Evolutionary conservation across 2,888 invertebrate genomes (phyloP).

Genomic region (Habrosyne pyritoides): DNA sequence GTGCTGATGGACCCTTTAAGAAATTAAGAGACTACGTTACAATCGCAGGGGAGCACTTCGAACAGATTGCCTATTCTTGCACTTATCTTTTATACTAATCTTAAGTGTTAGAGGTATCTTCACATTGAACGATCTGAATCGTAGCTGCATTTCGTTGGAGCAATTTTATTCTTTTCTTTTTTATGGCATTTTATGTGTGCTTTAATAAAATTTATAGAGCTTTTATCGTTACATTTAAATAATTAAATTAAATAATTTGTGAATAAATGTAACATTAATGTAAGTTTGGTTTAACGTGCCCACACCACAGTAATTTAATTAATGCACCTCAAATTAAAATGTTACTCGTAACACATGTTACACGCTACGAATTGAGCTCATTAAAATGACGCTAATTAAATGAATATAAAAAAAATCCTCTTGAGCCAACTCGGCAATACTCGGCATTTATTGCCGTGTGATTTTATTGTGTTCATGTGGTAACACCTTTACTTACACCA

Average conservation of each 20-base stretch:
- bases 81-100: slow-evolving; percentile 40
- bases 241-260: too few relatives aligned
- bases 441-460: neutral
- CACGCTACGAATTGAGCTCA: neutral
- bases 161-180: neutral
- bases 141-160: neutral
- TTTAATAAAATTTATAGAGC: too few relatives aligned
- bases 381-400: neutral
- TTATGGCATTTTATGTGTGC: neutral
- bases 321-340: neutral
- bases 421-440: neutral
- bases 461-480: neutral
- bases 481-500: neutral
- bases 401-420: neutral
- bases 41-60: neutral
- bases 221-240: too few relatives aligned
- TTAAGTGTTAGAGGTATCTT: slow-evolving; percentile 17
- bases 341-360: neutral
- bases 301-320: too few relatives aligned
- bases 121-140: neutral
- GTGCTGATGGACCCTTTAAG: slow-evolving; percentile 2
- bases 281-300: too few relatives aligned
- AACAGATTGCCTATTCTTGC: slow-evolving; percentile 15
- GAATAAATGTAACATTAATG: too few relatives aligned
- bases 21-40: neutral